A percentile compares a stretch with the other conserved stretches of the same genome.
Conservation (phyloP, 2,888 invertebrate species). For the Ennomos fuscantarius region DNA sequence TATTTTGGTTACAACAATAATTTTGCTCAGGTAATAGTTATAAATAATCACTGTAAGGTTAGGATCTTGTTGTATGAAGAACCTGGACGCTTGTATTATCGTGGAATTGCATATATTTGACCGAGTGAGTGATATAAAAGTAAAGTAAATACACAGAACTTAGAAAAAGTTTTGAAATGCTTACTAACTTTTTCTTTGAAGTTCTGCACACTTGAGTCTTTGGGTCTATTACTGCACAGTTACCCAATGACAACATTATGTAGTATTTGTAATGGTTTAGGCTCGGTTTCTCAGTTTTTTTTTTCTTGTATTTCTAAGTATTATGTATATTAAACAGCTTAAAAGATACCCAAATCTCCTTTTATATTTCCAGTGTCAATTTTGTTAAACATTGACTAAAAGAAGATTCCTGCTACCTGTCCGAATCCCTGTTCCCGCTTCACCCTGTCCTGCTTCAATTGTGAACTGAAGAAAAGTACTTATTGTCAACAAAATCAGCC, state of each 20-base stretch:
- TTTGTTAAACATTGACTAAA: not conserved
- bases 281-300: not conserved
- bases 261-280: not conserved
- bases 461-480: not conserved
- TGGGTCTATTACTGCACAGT: no score
- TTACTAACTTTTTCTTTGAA: slow-evolving; percentile 55
- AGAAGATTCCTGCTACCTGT: not conserved
- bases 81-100: slow-evolving; percentile 9
- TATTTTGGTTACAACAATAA: slow-evolving; percentile 44
- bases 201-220: not conserved
- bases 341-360: not conserved
- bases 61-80: slow-evolving; percentile 63
- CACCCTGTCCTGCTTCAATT: not conserved
- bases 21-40: slow-evolving; percentile 69
- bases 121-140: not conserved
- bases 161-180: slow-evolving; percentile 49
- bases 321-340: not conserved
- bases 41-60: slow-evolving; percentile 79
- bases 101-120: slow-evolving; percentile 3
- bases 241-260: not conserved
- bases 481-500: no score
- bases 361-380: slow-evolving; percentile 1
- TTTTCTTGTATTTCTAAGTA: no score
- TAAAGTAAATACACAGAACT: not conserved
- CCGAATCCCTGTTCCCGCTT: not conserved